Evolutionary conservation across 2,797 vertebrate genomes (phyloP).

Genomic region (Bryconaethiops microstoma): DNA sequence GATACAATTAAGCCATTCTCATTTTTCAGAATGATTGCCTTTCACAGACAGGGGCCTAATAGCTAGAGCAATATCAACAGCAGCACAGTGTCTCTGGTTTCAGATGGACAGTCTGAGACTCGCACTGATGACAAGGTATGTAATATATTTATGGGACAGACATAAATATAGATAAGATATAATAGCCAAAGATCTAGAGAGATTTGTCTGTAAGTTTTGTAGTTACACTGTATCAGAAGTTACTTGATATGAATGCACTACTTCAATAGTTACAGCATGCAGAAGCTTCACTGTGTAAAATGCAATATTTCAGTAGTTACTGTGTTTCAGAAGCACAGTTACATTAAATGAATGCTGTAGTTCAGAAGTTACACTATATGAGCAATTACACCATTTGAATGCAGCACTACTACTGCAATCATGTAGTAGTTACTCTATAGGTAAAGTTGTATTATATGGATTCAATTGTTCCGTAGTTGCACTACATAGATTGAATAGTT

Average conservation of each 20-base stretch:
- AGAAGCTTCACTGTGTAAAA: neutral
- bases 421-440: too few species aligned
- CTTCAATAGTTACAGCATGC: neutral
- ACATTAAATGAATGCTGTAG: neutral
- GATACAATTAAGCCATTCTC: slow-evolving; percentile 54
- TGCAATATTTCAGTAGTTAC: neutral
- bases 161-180: neutral
- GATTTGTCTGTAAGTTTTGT: neutral
- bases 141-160: neutral
- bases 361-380: neutral
- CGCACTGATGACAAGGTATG: neutral
- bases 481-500: neutral
- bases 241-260: neutral
- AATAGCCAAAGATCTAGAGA: neutral
- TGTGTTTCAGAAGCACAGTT: neutral
- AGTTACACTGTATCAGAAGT: neutral
- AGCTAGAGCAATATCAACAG: slow-evolving; percentile 14
- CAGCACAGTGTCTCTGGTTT: neutral
- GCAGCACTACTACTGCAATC: too few species aligned
- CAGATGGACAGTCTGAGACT: slow-evolving; percentile 14
- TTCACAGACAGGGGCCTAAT: slow-evolving; percentile 31
- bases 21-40: slow-evolving; percentile 57
- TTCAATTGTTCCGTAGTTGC: neutral
- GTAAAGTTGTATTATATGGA: neutral
- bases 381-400: neutral